A percentile compares a stretch with the other conserved stretches of the same genome.
These are phyloP conservation scores for Melanogrammus aeglefinus DNA, from an alignment of 2,797 vertebrate genomes.

Conservation along the genomic window DNA sequence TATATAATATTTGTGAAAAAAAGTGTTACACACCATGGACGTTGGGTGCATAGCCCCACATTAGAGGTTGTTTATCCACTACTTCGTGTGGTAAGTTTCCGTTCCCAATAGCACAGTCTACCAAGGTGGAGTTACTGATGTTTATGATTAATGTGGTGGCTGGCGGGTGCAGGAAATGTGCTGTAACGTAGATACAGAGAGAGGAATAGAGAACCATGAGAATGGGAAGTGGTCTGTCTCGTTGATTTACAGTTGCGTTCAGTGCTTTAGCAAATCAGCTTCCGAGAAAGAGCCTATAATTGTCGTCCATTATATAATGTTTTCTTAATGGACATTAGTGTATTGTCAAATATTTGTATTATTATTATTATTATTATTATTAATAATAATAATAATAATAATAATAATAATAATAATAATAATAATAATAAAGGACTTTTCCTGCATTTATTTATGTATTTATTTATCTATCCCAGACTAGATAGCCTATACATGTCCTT, in stretches of 20 bases:
- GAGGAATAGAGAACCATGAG: neutral
- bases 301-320: neutral
- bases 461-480: neutral
- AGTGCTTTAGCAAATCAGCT: neutral
- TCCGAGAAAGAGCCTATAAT: too few relatives aligned
- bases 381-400: neutral
- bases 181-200: neutral
- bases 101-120: constrained; percentile 65
- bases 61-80: constrained; percentile 47
- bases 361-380: neutral
- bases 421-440: neutral
- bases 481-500: neutral
- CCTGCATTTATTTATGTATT: neutral
- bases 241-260: neutral
- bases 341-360: too few relatives aligned
- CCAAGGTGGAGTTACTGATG: constrained; percentile 73
- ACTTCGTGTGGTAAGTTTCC: constrained; percentile 29
- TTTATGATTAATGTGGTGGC: constrained; percentile 66
- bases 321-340: too few relatives aligned
- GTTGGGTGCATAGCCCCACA: constrained; percentile 17
- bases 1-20: neutral
- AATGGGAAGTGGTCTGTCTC: neutral
- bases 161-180: neutral
- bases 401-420: neutral
- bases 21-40: constrained; percentile 36